These are phyloP conservation scores for Gallinago nigripennis DNA, from an alignment of 2,797 vertebrate genomes.

Conservation along the genomic window DNA sequence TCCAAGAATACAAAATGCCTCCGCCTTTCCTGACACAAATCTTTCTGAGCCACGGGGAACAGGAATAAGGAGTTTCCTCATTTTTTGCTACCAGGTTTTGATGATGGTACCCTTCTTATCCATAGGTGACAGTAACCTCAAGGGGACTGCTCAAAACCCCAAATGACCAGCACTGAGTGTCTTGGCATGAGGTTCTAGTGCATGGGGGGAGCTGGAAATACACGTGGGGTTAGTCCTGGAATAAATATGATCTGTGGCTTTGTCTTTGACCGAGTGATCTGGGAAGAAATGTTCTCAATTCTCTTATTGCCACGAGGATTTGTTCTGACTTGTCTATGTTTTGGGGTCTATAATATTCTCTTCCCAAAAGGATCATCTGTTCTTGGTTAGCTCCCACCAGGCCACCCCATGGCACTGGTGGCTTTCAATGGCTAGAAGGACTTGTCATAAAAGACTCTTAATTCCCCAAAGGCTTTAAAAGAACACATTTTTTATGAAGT, in stretches of 20 bases:
- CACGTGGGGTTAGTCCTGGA: rapidly evolving
- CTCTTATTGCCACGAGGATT: background rate
- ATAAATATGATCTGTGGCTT: background rate
- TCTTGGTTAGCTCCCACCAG: constrained; percentile 43
- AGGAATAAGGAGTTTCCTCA: constrained; percentile 49
- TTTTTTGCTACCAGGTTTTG: constrained; percentile 8
- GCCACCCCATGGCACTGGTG: background rate
- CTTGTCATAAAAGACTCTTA: constrained; percentile 14
- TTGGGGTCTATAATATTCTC: constrained; percentile 5
- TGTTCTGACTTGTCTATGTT: background rate
- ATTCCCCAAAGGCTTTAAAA: constrained; percentile 22
- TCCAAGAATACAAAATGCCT: constrained; percentile 34
- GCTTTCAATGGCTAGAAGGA: constrained; percentile 16
- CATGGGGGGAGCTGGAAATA: background rate
- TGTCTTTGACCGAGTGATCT: background rate
- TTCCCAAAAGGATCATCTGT: constrained; percentile 39
- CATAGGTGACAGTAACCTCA: rapidly evolving
- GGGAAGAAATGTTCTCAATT: background rate
- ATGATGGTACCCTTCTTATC: background rate
- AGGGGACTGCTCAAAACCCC: background rate
- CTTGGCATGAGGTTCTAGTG: background rate
- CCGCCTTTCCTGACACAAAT: constrained; percentile 44
- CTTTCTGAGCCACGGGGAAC: background rate
- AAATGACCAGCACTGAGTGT: rapidly evolving
- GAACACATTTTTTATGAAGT: background rate